phyloP scores from a whole-genome alignment of 2,797 vertebrate genomes.

The Enteromius afrohamiltoni region DNA sequence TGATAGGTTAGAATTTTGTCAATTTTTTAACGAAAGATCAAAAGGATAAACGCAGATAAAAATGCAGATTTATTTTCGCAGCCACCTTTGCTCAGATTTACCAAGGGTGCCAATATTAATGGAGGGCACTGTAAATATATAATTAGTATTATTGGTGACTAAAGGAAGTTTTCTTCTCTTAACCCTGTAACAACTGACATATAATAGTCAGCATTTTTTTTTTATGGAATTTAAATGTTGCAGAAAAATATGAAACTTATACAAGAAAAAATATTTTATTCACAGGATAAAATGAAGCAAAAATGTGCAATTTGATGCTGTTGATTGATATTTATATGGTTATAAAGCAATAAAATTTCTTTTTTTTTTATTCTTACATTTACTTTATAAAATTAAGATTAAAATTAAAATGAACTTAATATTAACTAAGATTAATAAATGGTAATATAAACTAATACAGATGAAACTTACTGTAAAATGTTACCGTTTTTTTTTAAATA shows the following conservation, averaged over 20 bases:
- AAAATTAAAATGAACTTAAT: no score
- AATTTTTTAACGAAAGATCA: no score
- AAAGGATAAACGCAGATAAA: no score
- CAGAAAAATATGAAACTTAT: background rate
- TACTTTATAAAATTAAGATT: no score
- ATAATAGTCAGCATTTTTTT: background rate
- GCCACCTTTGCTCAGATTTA: no score
- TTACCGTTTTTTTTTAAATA: background rate
- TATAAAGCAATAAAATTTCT: background rate
- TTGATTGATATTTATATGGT: background rate
- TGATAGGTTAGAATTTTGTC: no score
- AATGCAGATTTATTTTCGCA: no score
- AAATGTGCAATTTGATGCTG: background rate
- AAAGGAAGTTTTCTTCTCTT: background rate
- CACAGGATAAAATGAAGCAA: background rate
- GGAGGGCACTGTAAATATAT: no score
- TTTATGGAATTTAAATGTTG: background rate
- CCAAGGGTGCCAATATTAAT: no score
- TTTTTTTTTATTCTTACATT: no score
- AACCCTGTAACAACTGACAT: background rate
- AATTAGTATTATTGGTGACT: background rate
- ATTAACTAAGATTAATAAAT: background rate
- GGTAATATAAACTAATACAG: no score
- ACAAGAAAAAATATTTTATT: background rate
- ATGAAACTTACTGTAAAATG: background rate